Percentiles rank a stretch among this genome's conserved stretches.
phyloP scores from a whole-genome alignment of 2,797 vertebrate species.

The Enteromius argenteus region DNA sequence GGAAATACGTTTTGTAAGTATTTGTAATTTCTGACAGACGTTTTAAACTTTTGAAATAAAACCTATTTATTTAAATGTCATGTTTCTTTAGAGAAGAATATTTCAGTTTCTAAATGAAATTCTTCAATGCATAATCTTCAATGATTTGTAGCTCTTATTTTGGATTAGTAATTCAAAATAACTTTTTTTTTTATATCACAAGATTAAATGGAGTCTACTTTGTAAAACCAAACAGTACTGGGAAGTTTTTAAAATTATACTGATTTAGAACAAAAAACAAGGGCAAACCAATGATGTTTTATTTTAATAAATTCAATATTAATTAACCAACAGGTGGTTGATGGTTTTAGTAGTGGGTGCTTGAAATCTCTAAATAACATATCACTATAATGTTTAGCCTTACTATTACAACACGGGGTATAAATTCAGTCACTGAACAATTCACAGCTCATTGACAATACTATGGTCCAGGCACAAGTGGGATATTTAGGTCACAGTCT shows the following conservation, averaged over 20 bases:
- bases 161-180: neutral
- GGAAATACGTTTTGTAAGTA: slow-evolving; percentile 68
- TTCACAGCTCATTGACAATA: neutral
- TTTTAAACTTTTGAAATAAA: slow-evolving; percentile 78
- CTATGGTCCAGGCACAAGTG: neutral
- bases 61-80: slow-evolving; percentile 66
- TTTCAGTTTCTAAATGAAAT: neutral
- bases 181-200: neutral
- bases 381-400: neutral
- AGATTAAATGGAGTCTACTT: neutral
- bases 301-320: neutral
- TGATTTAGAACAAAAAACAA: too few species aligned
- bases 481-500: slow-evolving; percentile 33
- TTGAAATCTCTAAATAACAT: neutral
- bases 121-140: neutral
- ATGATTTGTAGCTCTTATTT: neutral
- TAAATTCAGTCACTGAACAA: neutral
- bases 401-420: neutral
- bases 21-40: slow-evolving; percentile 68
- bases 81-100: neutral
- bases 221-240: neutral
- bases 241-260: too few species aligned
- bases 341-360: neutral
- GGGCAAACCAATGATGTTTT: too few species aligned
- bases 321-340: neutral